These are phyloP conservation scores for Hirtodrosophila trivittata DNA, from an alignment of 2,888 invertebrate genomes.

Conservation along the genomic window DNA sequence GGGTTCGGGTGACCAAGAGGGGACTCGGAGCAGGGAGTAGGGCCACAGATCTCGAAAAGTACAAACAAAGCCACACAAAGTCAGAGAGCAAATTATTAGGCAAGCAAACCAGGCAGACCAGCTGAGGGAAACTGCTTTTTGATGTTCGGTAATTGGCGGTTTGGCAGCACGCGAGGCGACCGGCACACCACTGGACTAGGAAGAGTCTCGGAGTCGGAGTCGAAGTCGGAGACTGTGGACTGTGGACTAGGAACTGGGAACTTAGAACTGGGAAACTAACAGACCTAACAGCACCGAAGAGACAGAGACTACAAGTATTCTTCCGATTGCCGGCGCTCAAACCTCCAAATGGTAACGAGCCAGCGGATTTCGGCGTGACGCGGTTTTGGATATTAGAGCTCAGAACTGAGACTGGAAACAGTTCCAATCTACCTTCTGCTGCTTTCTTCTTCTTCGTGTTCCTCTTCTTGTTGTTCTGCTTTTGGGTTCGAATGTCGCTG, in stretches of 20 bases:
- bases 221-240: neutral
- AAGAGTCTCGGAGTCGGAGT: neutral
- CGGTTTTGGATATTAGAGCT: slow-evolving; percentile 61
- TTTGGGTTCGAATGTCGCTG: slow-evolving; percentile 58
- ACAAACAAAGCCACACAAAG: slow-evolving; percentile 72
- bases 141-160: slow-evolving; percentile 79
- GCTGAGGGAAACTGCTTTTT: slow-evolving; percentile 74
- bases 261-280: slow-evolving; percentile 19
- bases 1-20: slow-evolving; percentile 15
- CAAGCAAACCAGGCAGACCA: slow-evolving; percentile 51
- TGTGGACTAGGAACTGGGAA: neutral
- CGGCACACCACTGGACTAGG: slow-evolving; percentile 33
- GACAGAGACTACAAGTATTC: slow-evolving; percentile 38
- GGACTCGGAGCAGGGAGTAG: neutral
- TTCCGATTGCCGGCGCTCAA: slow-evolving; percentile 68
- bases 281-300: slow-evolving; percentile 26
- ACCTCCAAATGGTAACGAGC: slow-evolving; percentile 71
- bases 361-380: slow-evolving; percentile 72
- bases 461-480: neutral
- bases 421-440: neutral
- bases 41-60: slow-evolving; percentile 45
- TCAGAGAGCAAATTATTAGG: slow-evolving; percentile 69
- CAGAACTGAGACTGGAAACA: slow-evolving; percentile 5
- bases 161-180: slow-evolving; percentile 76
- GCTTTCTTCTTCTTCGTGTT: too few species aligned